Evolutionary conservation across 2,888 invertebrate genomes (phyloP).

Genomic region (Callinectes sapidus): DNA sequence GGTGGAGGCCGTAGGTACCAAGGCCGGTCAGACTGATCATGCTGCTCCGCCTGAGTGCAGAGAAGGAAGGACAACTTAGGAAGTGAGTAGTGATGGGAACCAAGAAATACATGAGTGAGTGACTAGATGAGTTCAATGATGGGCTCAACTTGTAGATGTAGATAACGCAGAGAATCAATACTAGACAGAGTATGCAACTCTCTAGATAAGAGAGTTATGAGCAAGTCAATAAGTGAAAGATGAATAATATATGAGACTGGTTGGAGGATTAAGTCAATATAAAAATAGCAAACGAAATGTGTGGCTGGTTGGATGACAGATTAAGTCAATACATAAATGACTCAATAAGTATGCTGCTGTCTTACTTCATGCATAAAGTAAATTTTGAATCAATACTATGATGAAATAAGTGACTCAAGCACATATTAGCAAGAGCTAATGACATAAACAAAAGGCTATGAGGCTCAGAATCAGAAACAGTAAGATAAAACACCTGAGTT

Average conservation of each 20-base stretch:
- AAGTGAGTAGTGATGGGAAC: background rate
- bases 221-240: background rate
- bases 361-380: background rate
- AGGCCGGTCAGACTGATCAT: conserved; percentile 68
- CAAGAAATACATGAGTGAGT: background rate
- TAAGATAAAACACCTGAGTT: no score
- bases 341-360: background rate
- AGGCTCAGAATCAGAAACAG: background rate
- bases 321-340: background rate
- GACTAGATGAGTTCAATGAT: background rate
- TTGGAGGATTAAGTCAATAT: background rate
- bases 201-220: background rate
- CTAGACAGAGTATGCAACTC: background rate
- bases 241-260: background rate
- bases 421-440: background rate
- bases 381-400: background rate
- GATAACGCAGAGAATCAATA: no score
- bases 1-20: conserved; percentile 72
- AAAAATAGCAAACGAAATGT: background rate
- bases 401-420: background rate
- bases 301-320: background rate
- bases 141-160: background rate
- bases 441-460: background rate
- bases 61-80: background rate
- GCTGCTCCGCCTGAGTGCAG: conserved; percentile 60